These are phyloP conservation scores for Drosophila flavopinicola DNA, from an alignment of 2,888 invertebrate genomes.

Conservation along the genomic window DNA sequence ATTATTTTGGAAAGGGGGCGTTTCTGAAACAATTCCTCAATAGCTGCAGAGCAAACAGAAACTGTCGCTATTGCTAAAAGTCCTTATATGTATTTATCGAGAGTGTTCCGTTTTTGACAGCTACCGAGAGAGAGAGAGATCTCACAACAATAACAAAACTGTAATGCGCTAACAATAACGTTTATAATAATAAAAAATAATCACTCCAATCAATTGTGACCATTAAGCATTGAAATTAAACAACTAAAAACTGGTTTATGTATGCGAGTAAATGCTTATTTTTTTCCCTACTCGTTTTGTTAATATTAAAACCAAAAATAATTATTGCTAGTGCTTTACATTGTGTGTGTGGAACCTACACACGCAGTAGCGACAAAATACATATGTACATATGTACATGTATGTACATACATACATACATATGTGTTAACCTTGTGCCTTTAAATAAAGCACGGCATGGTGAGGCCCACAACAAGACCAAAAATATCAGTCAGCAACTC, in stretches of 20 bases:
- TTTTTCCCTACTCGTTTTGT: constrained; percentile 33
- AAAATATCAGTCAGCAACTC: constrained; percentile 36
- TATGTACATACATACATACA: too few species aligned
- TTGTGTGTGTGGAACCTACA: constrained; percentile 64
- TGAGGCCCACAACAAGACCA: constrained; percentile 43
- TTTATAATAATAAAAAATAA: constrained; percentile 56
- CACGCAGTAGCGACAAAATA: constrained; percentile 49
- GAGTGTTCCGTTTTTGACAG: constrained; percentile 4
- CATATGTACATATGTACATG: too few species aligned
- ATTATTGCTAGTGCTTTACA: constrained; percentile 66
- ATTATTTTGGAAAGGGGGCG: constrained; percentile 17
- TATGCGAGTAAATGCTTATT: constrained; percentile 22
- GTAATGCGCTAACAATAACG: constrained; percentile 35
- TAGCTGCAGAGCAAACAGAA: neutral
- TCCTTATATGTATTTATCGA: neutral
- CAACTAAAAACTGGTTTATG: constrained; percentile 68
- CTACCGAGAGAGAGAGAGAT: neutral
- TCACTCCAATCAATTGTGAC: constrained; percentile 69
- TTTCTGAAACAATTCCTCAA: neutral
- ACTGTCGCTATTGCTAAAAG: neutral
- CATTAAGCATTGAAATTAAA: constrained; percentile 72
- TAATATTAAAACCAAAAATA: constrained; percentile 69
- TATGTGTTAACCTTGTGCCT: constrained; percentile 70
- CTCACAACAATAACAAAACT: constrained; percentile 17
- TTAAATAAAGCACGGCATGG: constrained; percentile 77